Percentiles rank a stretch among this genome's conserved stretches.
These are phyloP conservation scores for Pomacea canaliculata DNA, from an alignment of 2,888 invertebrate genomes.

Conservation along the genomic window DNA sequence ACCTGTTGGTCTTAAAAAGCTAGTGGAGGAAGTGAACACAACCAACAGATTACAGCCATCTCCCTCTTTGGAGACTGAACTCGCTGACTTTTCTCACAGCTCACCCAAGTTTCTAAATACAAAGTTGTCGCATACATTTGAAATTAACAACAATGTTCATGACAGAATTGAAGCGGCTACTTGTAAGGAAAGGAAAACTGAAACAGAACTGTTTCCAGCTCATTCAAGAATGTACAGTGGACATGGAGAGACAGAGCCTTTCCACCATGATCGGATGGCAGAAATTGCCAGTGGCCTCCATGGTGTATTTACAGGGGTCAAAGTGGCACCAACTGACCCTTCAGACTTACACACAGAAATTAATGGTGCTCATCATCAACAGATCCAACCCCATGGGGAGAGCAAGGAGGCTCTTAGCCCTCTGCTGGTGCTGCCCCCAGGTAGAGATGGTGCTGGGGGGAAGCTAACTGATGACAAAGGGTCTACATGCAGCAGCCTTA, in stretches of 20 bases:
- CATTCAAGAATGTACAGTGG: background rate
- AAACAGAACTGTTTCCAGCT: background rate
- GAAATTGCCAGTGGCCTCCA: background rate
- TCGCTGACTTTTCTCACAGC: conserved; percentile 44
- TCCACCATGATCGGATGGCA: background rate
- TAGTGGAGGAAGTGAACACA: background rate
- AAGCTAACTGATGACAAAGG: background rate
- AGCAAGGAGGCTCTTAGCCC: conserved; percentile 4
- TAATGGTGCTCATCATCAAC: too few relatives aligned
- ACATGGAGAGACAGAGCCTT: background rate
- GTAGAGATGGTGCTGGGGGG: background rate
- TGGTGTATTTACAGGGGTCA: background rate
- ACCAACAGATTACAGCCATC: background rate
- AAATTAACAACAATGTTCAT: conserved; percentile 10
- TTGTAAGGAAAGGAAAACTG: background rate
- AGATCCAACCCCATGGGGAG: too few relatives aligned
- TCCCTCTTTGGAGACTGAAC: conserved; percentile 45
- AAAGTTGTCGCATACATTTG: conserved; percentile 19
- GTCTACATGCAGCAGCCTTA: conserved; percentile 16
- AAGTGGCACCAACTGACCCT: background rate
- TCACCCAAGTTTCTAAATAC: conserved; percentile 39
- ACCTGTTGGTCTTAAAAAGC: background rate
- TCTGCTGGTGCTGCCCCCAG: background rate
- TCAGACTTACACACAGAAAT: background rate
- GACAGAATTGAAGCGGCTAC: background rate